Evolutionary conservation across 2,797 vertebrate species (phyloP).

Genomic region (Antennarius maculatus): DNA sequence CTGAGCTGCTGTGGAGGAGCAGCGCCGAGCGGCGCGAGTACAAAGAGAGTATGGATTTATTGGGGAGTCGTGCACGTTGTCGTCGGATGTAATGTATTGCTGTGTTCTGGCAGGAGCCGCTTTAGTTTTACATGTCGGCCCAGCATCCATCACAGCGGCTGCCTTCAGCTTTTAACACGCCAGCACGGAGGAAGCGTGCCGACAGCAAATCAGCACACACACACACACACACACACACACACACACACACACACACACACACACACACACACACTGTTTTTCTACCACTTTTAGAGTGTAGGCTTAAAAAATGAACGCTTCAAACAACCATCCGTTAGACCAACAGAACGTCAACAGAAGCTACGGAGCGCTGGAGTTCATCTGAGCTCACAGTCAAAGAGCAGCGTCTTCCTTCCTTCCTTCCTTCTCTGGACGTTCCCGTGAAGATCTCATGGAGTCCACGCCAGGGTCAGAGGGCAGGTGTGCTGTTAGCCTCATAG

Average conservation of each 20-base stretch:
- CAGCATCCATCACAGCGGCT: conserved; percentile 66
- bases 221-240: neutral
- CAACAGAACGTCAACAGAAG: conserved; percentile 58
- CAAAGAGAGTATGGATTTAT: conserved; percentile 73
- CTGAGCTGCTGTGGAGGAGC: conserved; percentile 30
- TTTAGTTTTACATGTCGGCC: conserved; percentile 64
- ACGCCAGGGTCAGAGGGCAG: no score
- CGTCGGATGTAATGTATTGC: conserved; percentile 63
- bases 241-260: neutral
- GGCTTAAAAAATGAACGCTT: conserved; percentile 59
- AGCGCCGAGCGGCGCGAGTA: conserved; percentile 4
- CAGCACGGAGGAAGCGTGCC: conserved; percentile 12
- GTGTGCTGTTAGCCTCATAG: neutral
- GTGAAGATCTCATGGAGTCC: no score
- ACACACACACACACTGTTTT: neutral
- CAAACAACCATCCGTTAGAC: conserved; percentile 70
- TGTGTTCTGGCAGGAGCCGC: conserved; percentile 56
- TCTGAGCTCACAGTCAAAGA: conserved; percentile 56
- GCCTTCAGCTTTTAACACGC: conserved; percentile 59
- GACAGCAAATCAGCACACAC: neutral
- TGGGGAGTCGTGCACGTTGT: conserved; percentile 57
- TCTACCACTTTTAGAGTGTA: conserved; percentile 52
- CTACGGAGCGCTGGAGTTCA: conserved; percentile 48
- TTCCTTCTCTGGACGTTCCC: no score
- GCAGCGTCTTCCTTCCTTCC: conserved; percentile 4